Conservation (phyloP, 2,888 invertebrate genomes). For the Meghimatium bilineatum region DNA sequence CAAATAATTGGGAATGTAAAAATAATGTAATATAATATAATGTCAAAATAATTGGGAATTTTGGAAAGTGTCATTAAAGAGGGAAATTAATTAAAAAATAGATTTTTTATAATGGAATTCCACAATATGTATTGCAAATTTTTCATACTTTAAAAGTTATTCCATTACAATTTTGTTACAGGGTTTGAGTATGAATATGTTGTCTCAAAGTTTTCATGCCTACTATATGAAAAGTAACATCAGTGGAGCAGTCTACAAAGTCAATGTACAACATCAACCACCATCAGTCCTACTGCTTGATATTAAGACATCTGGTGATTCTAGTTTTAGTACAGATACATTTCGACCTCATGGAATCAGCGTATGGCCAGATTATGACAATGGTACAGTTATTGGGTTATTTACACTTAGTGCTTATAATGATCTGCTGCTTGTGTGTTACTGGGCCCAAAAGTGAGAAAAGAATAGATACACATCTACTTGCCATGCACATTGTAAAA, state of each 20-base stretch:
- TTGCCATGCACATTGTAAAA: too few species aligned
- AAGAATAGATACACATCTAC: too few species aligned
- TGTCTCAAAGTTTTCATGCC: slow-evolving; percentile 31
- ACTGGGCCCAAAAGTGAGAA: too few species aligned
- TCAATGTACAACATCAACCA: not conserved
- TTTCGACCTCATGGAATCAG: slow-evolving; percentile 58
- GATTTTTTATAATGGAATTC: too few species aligned
- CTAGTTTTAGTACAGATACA: slow-evolving; percentile 48
- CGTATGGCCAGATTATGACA: slow-evolving; percentile 54
- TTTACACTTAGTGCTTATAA: too few species aligned
- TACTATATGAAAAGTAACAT: slow-evolving; percentile 18
- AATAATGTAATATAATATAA: too few species aligned
- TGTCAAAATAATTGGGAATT: too few species aligned
- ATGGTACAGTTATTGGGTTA: slow-evolving; percentile 31
- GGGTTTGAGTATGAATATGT: slow-evolving; percentile 40
- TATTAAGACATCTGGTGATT: slow-evolving; percentile 4
- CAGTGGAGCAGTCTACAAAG: slow-evolving; percentile 21
- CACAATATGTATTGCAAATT: too few species aligned
- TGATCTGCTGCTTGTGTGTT: too few species aligned
- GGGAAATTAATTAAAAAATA: too few species aligned
- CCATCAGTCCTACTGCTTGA: not conserved
- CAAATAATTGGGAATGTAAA: too few species aligned
- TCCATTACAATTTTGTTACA: not conserved
- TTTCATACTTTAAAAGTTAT: not conserved
- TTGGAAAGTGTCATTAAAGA: too few species aligned